phyloP scores from a whole-genome alignment of 2,113 vertebrate species.

The Astatotilapia flaviijosephi region DNA sequence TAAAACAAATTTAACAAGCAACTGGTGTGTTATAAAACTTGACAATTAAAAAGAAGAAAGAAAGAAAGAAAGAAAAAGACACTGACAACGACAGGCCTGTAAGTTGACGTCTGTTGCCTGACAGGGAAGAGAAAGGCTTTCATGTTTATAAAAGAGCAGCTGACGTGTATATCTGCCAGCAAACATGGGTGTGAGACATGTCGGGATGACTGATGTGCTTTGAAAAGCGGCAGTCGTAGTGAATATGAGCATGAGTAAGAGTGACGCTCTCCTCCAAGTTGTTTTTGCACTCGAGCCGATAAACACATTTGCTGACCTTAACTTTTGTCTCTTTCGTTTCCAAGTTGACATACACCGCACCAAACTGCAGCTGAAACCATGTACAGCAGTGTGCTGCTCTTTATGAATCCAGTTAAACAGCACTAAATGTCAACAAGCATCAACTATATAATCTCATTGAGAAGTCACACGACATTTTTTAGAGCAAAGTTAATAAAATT shows the following conservation, averaged over 20 bases:
- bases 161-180: neutral
- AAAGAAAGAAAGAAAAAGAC: neutral
- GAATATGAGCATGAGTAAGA: neutral
- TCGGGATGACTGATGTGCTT: slow-evolving; percentile 17
- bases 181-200: neutral
- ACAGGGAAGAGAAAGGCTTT: slow-evolving; percentile 16
- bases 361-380: neutral
- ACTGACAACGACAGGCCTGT: neutral
- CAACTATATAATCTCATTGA: neutral
- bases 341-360: neutral
- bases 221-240: neutral
- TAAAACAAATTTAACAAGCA: neutral
- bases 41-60: neutral
- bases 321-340: neutral
- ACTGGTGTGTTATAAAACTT: neutral
- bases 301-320: neutral
- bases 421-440: neutral
- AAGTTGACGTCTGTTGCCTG: neutral
- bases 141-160: slow-evolving; percentile 23
- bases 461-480: neutral
- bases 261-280: neutral
- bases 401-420: neutral
- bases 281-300: neutral
- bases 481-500: neutral
- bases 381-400: neutral